Base-by-base conservation (phyloP, 2,797 vertebrate species). In the Pachyuromys duprasi region DNA sequence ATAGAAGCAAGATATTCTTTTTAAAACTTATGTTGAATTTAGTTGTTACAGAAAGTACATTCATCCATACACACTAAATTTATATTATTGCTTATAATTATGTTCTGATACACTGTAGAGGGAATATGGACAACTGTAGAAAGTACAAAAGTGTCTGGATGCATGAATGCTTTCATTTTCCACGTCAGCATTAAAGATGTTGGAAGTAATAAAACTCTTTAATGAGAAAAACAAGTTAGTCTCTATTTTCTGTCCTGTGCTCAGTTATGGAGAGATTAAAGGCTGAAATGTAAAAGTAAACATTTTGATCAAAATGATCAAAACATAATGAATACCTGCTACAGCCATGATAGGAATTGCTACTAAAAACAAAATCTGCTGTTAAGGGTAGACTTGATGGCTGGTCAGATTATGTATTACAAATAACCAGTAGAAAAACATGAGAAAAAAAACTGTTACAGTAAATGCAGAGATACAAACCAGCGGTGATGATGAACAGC, bases 281-380 rank as follows among this genome's bases (percentile, higher is more conserved):
- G 0, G 42, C 70, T 83, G 57, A 75, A 70, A 72, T 39, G 22
- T 69, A 74, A 91, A 95, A 57, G 36, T 70, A 53, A 89, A 63
- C 6, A 3, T 83, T 31, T 31, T 74, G 45, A 86, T 49, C 8
- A 11, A 95, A 95, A 72, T 78, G 1, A 87, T 83, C 13, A n/a
- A 95, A 88, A 60, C 1, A 36, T 22, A 81, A 55, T 24, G n/a
- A 31, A 89, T 70, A 0, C 91, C 90, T 89, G 11, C 5, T 57
- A 65, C 0, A 42, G 3, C 15, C 0, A 89, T 0, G 0, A 42
- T 76, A n/a, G 8, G 0, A 79, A 84, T 87, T 12, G 0, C 12
- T 26, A 93, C 76, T 75, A 49, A 84, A 62, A 31, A 76, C 5
- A 31, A 80, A 89, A 95, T 67, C 5, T 75, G n/a, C 55, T 75